These are phyloP conservation scores for Riptortus pedestris DNA, from an alignment of 1,140 invertebrate genomes.

Conservation along the genomic window DNA sequence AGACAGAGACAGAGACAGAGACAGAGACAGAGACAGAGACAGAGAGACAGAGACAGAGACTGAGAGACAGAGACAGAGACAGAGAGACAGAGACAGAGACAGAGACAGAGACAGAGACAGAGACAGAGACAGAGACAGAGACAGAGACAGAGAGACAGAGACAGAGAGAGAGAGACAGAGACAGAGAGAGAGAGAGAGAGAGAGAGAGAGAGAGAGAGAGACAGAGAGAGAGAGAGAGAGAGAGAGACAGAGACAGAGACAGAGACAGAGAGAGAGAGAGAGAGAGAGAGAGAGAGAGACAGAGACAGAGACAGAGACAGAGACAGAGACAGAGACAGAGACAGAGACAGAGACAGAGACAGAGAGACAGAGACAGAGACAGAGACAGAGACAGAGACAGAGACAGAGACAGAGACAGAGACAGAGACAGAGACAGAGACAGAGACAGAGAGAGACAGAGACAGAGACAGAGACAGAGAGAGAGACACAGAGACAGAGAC, in stretches of 20 bases:
- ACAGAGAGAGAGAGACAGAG: slow-evolving; percentile 27
- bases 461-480: slow-evolving; percentile 12
- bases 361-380: slow-evolving; percentile 19
- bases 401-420: slow-evolving; percentile 22
- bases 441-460: slow-evolving; percentile 16
- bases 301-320: slow-evolving; percentile 25
- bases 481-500: slow-evolving; percentile 18
- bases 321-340: slow-evolving; percentile 16
- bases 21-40: slow-evolving; percentile 27
- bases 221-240: not conserved
- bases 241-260: too few species aligned
- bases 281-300: slow-evolving; percentile 23
- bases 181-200: slow-evolving; percentile 21
- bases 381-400: slow-evolving; percentile 14
- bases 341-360: slow-evolving; percentile 1
- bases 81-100: not conserved
- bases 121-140: slow-evolving; percentile 29
- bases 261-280: slow-evolving; percentile 28
- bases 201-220: slow-evolving; percentile 19
- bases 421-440: slow-evolving; percentile 24
- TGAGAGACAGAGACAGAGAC: slow-evolving; percentile 20
- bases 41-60: slow-evolving; percentile 26
- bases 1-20: slow-evolving; percentile 5
- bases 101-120: not conserved
- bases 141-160: slow-evolving; percentile 32